Percentiles rank a stretch among this genome's conserved stretches.
These are phyloP conservation scores for Meloidogyne exigua DNA, from an alignment of 1,140 invertebrate genomes.

Conservation along the genomic window DNA sequence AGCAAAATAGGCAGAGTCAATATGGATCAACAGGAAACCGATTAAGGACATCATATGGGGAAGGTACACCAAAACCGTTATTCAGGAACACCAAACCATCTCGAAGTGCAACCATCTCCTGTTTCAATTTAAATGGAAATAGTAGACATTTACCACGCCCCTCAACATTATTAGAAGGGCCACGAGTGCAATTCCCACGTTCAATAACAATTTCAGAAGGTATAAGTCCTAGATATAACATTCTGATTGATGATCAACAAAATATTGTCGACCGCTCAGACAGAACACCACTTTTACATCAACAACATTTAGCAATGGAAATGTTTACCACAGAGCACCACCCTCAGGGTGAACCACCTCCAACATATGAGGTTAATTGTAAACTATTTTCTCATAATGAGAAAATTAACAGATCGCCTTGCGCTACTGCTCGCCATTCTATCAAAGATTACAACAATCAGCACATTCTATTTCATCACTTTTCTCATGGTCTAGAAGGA, in stretches of 20 bases:
- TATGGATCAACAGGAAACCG: neutral
- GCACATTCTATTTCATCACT: slow-evolving; percentile 58
- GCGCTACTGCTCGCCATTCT: slow-evolving; percentile 59
- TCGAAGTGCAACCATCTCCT: neutral
- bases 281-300: slow-evolving; percentile 20
- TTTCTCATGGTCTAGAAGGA: slow-evolving; percentile 47
- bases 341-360: slow-evolving; percentile 51
- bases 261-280: slow-evolving; percentile 11
- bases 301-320: slow-evolving; percentile 14
- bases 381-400: neutral
- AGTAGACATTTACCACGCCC: neutral
- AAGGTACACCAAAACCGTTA: neutral
- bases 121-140: neutral
- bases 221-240: slow-evolving; percentile 3
- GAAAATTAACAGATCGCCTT: slow-evolving; percentile 50
- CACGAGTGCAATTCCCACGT: slow-evolving; percentile 16
- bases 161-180: neutral
- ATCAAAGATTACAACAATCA: slow-evolving; percentile 56
- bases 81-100: neutral
- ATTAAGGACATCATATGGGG: neutral
- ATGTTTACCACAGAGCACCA: neutral
- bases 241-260: neutral
- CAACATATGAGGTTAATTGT: slow-evolving; percentile 55
- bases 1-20: neutral
- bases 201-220: slow-evolving; percentile 51